phyloP scores from a whole-genome alignment of 2,113 vertebrate genomes.

The Tor tambroides region DNA sequence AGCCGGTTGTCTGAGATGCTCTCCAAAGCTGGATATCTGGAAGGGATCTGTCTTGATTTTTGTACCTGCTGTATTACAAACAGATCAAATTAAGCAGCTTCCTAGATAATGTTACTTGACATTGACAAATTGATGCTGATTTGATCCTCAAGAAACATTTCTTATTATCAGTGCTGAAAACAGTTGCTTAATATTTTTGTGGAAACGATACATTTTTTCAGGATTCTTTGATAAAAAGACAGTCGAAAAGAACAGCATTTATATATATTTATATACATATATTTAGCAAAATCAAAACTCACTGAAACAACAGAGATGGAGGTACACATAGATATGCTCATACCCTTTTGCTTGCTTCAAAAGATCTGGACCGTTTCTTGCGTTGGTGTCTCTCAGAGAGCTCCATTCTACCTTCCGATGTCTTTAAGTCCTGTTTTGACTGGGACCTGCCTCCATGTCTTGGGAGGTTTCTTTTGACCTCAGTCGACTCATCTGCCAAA shows the following conservation, averaged over 20 bases:
- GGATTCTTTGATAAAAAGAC: neutral
- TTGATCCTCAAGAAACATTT: neutral
- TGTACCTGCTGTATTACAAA: conserved; percentile 20
- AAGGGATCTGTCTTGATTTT: conserved; percentile 44
- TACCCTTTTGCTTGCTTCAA: conserved; percentile 58
- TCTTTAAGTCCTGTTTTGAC: conserved; percentile 26
- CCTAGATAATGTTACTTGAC: neutral
- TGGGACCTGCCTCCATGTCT: neutral
- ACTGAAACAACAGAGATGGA: neutral
- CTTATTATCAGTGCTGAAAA: neutral
- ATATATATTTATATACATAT: neutral
- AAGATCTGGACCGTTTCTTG: conserved; percentile 59
- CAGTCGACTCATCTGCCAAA: conserved; percentile 1
- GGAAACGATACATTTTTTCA: neutral
- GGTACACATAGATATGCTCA: neutral
- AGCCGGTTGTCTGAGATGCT: conserved; percentile 46
- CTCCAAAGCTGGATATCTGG: conserved; percentile 40
- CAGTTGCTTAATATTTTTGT: neutral
- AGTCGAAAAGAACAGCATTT: neutral
- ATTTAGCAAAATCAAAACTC: neutral
- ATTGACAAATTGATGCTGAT: neutral
- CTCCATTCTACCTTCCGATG: conserved; percentile 38
- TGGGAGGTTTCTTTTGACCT: conserved; percentile 26
- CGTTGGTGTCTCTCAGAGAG: conserved; percentile 53
- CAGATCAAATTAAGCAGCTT: neutral